These are phyloP conservation scores for Drosophila mayri DNA, from an alignment of 1,140 invertebrate species.

Conservation along the genomic window DNA sequence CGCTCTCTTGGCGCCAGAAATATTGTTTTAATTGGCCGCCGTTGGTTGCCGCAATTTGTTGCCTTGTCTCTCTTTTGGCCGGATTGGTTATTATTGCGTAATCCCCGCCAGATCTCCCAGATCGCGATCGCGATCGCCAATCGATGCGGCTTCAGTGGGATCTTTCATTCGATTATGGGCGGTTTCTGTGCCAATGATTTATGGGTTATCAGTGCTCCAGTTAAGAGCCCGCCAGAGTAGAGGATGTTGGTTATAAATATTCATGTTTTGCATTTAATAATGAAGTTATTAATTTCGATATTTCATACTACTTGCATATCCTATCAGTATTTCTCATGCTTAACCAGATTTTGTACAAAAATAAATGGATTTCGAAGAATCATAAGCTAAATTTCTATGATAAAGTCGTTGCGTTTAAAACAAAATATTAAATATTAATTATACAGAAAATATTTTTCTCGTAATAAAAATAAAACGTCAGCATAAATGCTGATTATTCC, in stretches of 20 bases:
- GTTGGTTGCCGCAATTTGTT: conserved; percentile 40
- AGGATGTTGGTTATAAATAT: conserved; percentile 28
- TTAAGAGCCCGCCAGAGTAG: conserved; percentile 9
- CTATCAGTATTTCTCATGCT: neutral
- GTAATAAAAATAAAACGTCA: too few species aligned
- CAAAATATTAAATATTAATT: too few species aligned
- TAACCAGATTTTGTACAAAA: neutral
- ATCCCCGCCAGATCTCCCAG: conserved; percentile 9
- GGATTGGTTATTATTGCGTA: conserved; percentile 41
- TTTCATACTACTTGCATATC: conserved; percentile 2
- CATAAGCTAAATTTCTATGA: neutral
- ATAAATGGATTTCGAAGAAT: neutral
- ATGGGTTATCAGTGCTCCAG: conserved; percentile 38
- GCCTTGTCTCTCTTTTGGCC: conserved; percentile 15
- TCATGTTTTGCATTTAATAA: conserved; percentile 14
- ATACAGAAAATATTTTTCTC: too few species aligned
- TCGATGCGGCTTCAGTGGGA: conserved; percentile 28
- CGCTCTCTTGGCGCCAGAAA: conserved; percentile 18
- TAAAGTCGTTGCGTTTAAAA: too few species aligned
- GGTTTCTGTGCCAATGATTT: conserved; percentile 26
- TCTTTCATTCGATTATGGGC: conserved; percentile 31
- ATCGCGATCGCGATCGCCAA: conserved; percentile 21
- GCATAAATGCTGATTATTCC: neutral
- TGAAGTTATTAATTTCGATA: neutral
- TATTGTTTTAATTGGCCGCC: conserved; percentile 44